Evolutionary conservation across 2,888 invertebrate species (phyloP).

Genomic region (Ochropleura plecta): DNA sequence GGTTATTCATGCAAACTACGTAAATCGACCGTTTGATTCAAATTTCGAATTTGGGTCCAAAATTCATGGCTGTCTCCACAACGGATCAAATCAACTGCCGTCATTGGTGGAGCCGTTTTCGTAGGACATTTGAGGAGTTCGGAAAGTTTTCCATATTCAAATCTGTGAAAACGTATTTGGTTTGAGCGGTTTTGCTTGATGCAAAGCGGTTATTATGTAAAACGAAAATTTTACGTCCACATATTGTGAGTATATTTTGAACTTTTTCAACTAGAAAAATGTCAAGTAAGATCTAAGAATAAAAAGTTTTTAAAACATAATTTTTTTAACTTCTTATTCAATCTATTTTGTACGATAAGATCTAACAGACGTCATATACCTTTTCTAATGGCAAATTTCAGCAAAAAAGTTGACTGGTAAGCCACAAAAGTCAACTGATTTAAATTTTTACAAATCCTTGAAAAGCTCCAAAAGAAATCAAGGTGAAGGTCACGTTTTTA

Average conservation of each 20-base stretch:
- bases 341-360: neutral
- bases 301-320: no score
- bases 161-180: conserved; percentile 54
- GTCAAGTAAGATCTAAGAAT: neutral
- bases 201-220: conserved; percentile 13
- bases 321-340: no score
- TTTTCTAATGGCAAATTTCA: neutral
- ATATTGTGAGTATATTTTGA: neutral
- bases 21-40: conserved; percentile 38
- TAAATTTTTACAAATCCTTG: neutral
- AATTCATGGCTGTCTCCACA: conserved; percentile 40
- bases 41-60: conserved; percentile 37
- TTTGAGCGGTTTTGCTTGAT: conserved; percentile 33
- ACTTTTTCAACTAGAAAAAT: neutral
- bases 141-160: conserved; percentile 55
- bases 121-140: conserved; percentile 44
- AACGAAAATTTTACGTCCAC: neutral
- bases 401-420: neutral
- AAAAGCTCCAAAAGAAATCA: neutral
- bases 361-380: neutral
- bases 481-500: neutral
- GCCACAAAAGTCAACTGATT: neutral
- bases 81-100: conserved; percentile 46
- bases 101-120: conserved; percentile 32
- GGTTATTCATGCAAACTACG: conserved; percentile 21